Evolutionary conservation across 2,797 vertebrate genomes (phyloP).

Genomic region (Mus minutoides): DNA sequence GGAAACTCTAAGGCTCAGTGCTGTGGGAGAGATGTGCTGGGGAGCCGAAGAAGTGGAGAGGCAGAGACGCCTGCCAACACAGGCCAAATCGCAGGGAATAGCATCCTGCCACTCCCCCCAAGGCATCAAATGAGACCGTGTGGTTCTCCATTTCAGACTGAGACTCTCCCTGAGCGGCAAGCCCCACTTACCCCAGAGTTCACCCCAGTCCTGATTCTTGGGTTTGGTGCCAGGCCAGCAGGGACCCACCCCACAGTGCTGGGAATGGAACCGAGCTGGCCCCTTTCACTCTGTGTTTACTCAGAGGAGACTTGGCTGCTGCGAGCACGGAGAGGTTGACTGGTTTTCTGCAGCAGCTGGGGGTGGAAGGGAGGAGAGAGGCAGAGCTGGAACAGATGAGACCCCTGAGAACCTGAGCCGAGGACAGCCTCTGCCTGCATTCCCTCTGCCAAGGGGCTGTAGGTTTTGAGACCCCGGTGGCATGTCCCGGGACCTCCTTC

Average conservation of each 20-base stretch:
- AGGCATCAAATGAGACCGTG: not conserved
- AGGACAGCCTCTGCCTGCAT: not conserved
- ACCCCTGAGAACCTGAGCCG: slow-evolving; percentile 38
- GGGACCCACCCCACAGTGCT: slow-evolving; percentile 56
- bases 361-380: slow-evolving; percentile 7
- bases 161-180: not conserved
- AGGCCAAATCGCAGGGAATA: not conserved
- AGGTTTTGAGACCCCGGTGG: not conserved
- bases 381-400: slow-evolving; percentile 67
- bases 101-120: not conserved
- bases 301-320: slow-evolving; percentile 75
- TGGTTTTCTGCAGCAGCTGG: slow-evolving; percentile 78
- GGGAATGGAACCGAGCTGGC: slow-evolving; percentile 57
- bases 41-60: not conserved
- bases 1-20: not conserved
- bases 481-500: not conserved
- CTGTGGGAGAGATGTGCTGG: no score
- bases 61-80: not conserved
- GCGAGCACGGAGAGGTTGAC: slow-evolving; percentile 60
- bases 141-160: not conserved
- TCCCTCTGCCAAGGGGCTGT: slow-evolving; percentile 5
- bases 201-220: not conserved
- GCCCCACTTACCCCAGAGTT: not conserved
- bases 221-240: slow-evolving; percentile 43
- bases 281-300: slow-evolving; percentile 70